Evolutionary conservation across 2,797 vertebrate species (phyloP), one percentile per base, ranked within the genome.

Genomic region (Gastrophryne carolinensis): DNA sequence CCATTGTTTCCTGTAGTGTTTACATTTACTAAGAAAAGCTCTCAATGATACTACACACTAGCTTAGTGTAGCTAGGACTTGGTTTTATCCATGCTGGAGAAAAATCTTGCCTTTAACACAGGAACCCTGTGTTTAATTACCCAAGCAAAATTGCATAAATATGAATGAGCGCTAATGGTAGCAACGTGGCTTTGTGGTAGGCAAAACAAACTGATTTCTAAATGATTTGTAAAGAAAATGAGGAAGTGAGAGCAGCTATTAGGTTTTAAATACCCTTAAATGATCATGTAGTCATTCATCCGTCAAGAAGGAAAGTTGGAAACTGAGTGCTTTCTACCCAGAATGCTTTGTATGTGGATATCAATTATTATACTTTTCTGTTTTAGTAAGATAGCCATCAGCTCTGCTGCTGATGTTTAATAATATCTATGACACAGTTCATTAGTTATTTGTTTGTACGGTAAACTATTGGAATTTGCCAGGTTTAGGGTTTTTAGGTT

Each of bases 121-220:
- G 53, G 83, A 90, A 89, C 90, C 91, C 86, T 83, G 88, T 92
- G 91, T 90, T 92, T 92, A 92, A 92, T 92, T 92, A 91, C 90
- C 91, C 91, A 92, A 91, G 91, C 90, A 89, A 90, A 92, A 92
- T 91, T 89, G 91, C 90, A 92, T 92, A 92, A 92, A 92, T 92
- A 92, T 92, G 90, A 92, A 92, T 91, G 91, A 92, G 90, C 83
- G 79, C 89, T 92, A 92, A 92, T 92, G 90, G 90, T 79, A 67
- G 87, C 85, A 88, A 89, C 90, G 89, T 89, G 89, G 85, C 86
- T 73, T 89, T 89, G 88, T 84, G 82, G 90, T 89, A 90, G 85
- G 88, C 90, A 91, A 91, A 91, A 87, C 88, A 90, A 88, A 90
- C 88, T 78, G 89, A 89, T 91, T 89, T 88, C 89, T 91, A 91